Conservation (phyloP, 2,888 invertebrate genomes). For the Balanococcus diminutus region DNA sequence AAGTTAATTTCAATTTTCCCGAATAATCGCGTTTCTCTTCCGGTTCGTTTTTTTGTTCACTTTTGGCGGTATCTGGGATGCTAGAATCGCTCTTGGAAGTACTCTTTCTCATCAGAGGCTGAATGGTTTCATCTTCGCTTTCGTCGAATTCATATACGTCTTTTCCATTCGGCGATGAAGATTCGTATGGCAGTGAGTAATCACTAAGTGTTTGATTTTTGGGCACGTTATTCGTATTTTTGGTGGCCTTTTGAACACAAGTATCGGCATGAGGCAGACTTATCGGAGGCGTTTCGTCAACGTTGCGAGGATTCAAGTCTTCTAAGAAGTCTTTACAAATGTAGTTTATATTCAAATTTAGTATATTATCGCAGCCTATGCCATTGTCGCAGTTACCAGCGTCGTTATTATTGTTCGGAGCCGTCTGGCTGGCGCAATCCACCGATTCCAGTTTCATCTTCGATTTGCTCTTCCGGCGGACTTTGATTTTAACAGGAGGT, state of each 20-base stretch:
- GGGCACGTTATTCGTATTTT: neutral
- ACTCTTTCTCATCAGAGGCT: constrained; percentile 33
- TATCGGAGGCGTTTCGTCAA: neutral
- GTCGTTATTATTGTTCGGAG: neutral
- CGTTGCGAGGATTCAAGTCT: constrained; percentile 36
- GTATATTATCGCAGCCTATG: neutral
- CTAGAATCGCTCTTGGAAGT: neutral
- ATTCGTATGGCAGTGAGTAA: constrained; percentile 31
- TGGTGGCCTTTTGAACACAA: neutral
- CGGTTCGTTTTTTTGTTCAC: neutral
- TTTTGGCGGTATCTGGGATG: neutral
- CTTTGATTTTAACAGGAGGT: constrained; percentile 42
- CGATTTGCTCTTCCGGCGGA: constrained; percentile 1
- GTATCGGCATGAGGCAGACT: neutral
- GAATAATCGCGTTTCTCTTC: constrained; percentile 43
- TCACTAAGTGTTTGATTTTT: constrained; percentile 2
- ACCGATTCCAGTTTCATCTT: neutral
- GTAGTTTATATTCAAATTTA: constrained; percentile 31
- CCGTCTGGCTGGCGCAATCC: neutral
- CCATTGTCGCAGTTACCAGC: neutral
- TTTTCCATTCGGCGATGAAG: constrained; percentile 16
- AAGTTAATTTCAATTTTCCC: constrained; percentile 34
- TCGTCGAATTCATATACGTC: constrained; percentile 51
- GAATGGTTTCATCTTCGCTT: constrained; percentile 43
- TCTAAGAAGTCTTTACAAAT: constrained; percentile 31